Conservation (phyloP, 2,888 invertebrate species). For the Didymodactylos carnosus region DNA sequence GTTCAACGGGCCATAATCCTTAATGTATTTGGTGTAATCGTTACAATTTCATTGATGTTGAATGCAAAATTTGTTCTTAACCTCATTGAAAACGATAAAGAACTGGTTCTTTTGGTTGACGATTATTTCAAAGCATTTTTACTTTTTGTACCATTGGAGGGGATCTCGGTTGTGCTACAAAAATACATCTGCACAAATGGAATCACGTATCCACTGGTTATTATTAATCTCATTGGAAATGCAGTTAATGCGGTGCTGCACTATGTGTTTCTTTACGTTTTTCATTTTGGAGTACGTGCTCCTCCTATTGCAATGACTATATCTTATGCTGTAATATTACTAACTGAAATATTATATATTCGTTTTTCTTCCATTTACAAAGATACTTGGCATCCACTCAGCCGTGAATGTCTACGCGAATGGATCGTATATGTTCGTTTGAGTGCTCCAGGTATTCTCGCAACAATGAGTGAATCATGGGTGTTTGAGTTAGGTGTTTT, state of each 20-base stretch:
- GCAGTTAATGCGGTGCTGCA: not conserved
- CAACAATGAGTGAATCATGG: not conserved
- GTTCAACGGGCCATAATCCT: too few species aligned
- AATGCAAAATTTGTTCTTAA: not conserved
- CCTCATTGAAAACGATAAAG: not conserved
- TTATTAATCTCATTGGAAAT: not conserved
- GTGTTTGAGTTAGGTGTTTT: not conserved
- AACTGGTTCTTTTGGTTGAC: not conserved
- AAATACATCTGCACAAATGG: not conserved
- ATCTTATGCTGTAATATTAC: not conserved
- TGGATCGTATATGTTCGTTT: not conserved
- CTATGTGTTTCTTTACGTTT: not conserved
- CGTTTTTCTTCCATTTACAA: not conserved
- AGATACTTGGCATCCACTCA: not conserved
- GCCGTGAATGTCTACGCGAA: not conserved
- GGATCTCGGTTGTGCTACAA: not conserved
- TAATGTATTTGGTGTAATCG: too few species aligned
- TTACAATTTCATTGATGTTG: too few species aligned
- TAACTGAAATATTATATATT: not conserved
- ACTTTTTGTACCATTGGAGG: not conserved
- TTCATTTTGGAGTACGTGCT: not conserved
- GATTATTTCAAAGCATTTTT: not conserved
- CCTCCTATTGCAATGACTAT: not conserved
- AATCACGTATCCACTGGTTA: not conserved
- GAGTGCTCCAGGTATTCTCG: not conserved